Evolutionary conservation across 92 coral and sea anemone species (phyloP), one percentile per base, ranked within the genome.

Genomic region (Zoanthus solanderi): DNA sequence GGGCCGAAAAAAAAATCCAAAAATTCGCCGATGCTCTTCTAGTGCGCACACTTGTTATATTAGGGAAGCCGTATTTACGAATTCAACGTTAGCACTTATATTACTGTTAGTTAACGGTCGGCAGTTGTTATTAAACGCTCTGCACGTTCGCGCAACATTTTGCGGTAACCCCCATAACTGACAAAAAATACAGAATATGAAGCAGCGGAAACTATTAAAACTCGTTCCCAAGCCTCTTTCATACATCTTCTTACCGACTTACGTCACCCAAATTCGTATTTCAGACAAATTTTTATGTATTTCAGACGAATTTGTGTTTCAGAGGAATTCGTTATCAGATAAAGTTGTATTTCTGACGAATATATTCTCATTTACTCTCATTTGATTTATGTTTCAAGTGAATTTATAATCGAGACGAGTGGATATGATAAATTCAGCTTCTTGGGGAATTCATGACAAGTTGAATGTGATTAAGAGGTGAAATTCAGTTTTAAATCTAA

Each of bases 101-200:
- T 47, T 47, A 47, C 5, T 47, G 8, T 47, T 47, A 47, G 52
- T n/a, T 4, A 60, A n/a, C 83, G 86, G 65, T 87, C 90, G 30
- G 85, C 90, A 9, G 90, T 87, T 32, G 90, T 53, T n/a, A 87
- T 87, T 58, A 87, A 46, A 42, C 85, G 77, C 31, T 87, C 58
- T 23, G 90, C 90, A 67, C 90, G 77, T 45, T 87, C 76, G 37
- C 90, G 85, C 83, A 87, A 79, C 48, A 87, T 87, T 54, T 87
- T 7, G 14, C 86, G 85, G 23, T 23, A 23, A 23, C 23, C 23
- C 23, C 23, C 23, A 23, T 23, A 23, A 23, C 23, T 23, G 23
- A 23, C 23, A 23, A 23, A 23, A 23, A 23, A 23, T 23, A 23
- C 23, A 23, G 23, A 23, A 23, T 23, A 23, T 23, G 23, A 23